phyloP scores from a whole-genome alignment of 92 coral and sea anemone species.

The Diadumene lineata region DNA sequence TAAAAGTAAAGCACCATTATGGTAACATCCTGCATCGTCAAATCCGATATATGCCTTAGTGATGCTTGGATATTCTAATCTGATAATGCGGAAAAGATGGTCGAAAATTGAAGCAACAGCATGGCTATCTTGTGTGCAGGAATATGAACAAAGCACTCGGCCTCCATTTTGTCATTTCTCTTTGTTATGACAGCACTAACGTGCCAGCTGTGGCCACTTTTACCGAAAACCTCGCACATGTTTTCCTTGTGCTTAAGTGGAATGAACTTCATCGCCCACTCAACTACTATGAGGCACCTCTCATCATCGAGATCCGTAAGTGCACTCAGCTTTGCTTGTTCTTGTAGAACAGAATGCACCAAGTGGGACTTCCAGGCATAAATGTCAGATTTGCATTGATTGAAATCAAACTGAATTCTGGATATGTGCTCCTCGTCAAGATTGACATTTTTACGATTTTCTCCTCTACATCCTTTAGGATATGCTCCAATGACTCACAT shows the following conservation, averaged over 20 bases:
- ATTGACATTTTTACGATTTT: constrained; percentile 5
- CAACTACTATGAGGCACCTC: constrained; percentile 25
- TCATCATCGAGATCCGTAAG: constrained; percentile 33
- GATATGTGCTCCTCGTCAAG: constrained; percentile 17
- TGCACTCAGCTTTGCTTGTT: constrained; percentile 45
- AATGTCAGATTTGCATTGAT: constrained; percentile 14
- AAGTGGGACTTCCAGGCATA: constrained; percentile 33
- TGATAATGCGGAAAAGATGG: not conserved
- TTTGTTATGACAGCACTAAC: constrained; percentile 51
- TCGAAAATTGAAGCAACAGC: not conserved
- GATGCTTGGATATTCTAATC: not conserved
- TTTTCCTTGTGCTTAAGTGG: constrained; percentile 40
- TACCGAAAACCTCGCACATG: constrained; percentile 60
- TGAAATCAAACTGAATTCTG: constrained; percentile 19
- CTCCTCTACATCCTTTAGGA: not conserved
- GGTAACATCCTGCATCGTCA: not conserved
- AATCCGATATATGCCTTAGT: not conserved
- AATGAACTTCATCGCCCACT: constrained; percentile 22
- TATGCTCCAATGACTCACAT: constrained; percentile 19
- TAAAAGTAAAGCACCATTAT: not conserved
- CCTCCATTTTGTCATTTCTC: constrained; percentile 25
- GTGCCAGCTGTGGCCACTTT: constrained; percentile 63
- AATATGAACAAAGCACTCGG: constrained; percentile 47
- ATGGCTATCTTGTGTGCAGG: not conserved
- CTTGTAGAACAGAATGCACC: constrained; percentile 17